Percentiles rank a stretch among this genome's conserved stretches.
Evolutionary conservation across 2,888 invertebrate species (phyloP).

Genomic region (Cryptocephalus moraei): DNA sequence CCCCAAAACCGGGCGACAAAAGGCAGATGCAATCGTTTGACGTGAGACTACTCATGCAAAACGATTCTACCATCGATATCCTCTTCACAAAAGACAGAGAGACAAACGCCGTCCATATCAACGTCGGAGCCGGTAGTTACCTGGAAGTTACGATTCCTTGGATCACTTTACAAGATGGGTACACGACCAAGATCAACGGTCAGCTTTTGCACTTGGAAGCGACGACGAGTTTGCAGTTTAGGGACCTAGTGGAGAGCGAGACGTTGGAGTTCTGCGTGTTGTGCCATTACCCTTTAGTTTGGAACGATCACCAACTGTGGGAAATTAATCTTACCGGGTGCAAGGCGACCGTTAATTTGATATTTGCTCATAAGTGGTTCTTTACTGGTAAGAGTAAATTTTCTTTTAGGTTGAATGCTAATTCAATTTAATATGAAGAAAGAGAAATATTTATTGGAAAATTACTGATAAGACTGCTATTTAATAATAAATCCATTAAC

Average conservation of each 20-base stretch:
- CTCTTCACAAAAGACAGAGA: constrained; percentile 91
- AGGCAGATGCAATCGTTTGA: constrained; percentile 88
- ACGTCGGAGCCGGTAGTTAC: constrained; percentile 91
- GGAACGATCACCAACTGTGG: constrained; percentile 98
- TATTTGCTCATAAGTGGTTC: constrained; percentile 93
- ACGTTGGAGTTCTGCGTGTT: constrained; percentile 85
- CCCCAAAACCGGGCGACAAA: constrained; percentile 78
- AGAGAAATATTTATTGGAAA: too few species aligned
- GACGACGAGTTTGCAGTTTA: constrained; percentile 86
- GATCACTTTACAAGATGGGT: constrained; percentile 71
- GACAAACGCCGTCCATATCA: constrained; percentile 94
- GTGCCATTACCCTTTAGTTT: constrained; percentile 82
- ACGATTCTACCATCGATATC: constrained; percentile 91
- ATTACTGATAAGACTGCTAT: too few species aligned
- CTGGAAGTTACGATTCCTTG: constrained; percentile 87
- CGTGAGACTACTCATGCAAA: constrained; percentile 78
- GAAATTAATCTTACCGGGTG: constrained; percentile 82
- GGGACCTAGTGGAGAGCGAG: constrained; percentile 88
- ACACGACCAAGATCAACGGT: constrained; percentile 82
- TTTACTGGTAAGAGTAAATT: constrained; percentile 54
- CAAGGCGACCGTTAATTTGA: constrained; percentile 85
- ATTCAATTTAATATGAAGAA: too few species aligned
- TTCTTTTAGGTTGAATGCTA: background rate
- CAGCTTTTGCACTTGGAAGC: constrained; percentile 90
- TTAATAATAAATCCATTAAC: too few species aligned